A percentile compares a stretch with the other conserved stretches of the same genome.
Conservation (phyloP, 2,888 invertebrate species). For the Byasa hedistus region DNA sequence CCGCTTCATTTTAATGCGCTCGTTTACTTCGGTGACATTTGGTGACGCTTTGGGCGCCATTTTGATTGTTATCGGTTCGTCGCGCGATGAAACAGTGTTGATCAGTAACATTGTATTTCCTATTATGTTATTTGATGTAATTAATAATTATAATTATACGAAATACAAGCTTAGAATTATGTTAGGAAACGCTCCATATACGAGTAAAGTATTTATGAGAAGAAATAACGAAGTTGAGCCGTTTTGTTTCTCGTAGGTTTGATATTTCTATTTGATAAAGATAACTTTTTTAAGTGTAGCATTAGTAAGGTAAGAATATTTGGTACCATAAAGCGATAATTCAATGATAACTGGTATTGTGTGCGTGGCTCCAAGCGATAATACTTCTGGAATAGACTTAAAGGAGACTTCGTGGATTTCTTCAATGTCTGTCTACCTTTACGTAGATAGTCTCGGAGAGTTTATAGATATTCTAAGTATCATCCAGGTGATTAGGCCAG, state of each 20-base stretch:
- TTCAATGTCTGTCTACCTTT: background rate
- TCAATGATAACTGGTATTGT: conserved; percentile 66
- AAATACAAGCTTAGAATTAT: background rate
- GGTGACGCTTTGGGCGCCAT: conserved; percentile 74
- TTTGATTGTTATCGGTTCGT: conserved; percentile 67
- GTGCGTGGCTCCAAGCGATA: conserved; percentile 52
- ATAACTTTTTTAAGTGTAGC: background rate
- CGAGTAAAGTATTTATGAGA: no score
- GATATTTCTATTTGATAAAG: background rate
- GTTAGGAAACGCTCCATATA: no score
- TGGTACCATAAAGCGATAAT: conserved; percentile 64
- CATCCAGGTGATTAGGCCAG: no score
- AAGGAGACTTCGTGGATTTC: background rate
- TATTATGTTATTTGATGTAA: background rate
- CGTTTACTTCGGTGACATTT: conserved; percentile 69
- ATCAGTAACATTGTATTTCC: conserved; percentile 50
- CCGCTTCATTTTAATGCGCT: conserved; percentile 73
- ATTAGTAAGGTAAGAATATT: conserved; percentile 1
- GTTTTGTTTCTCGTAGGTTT: no score
- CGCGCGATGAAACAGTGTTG: conserved; percentile 50
- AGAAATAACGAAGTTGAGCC: no score
- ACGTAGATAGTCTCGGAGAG: conserved; percentile 3
- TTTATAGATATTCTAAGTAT: background rate
- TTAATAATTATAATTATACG: background rate
- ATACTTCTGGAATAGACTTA: conserved; percentile 46